A percentile compares a stretch with the other conserved stretches of the same genome.
Conservation (phyloP, 2,797 vertebrate species). For the Prunella strophiata region DNA sequence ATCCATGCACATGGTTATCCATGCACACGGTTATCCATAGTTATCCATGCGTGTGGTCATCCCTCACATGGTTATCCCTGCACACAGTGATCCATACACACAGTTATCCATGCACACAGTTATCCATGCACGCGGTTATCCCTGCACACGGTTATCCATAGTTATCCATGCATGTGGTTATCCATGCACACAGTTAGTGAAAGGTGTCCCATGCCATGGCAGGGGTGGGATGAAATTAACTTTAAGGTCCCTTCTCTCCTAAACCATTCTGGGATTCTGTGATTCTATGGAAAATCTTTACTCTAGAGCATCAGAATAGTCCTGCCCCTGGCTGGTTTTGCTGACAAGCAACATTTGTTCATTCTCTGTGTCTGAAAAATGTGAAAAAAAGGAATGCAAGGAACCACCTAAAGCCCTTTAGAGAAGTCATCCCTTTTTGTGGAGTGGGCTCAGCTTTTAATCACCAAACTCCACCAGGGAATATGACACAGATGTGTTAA, state of each 20-base stretch:
- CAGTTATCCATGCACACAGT: background rate
- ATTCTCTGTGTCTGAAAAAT: background rate
- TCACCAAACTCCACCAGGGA: background rate
- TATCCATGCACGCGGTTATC: background rate
- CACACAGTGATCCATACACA: fast-evolving
- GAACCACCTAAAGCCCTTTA: background rate
- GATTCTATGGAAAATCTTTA: background rate
- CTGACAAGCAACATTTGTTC: background rate
- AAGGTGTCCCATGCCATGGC: background rate
- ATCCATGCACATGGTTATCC: background rate
- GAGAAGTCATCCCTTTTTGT: background rate
- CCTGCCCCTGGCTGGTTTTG: background rate
- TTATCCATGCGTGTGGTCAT: background rate
- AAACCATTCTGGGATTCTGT: background rate
- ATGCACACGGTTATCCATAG: background rate
- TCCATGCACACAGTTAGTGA: background rate
- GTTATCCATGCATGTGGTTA: background rate
- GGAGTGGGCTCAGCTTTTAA: background rate
- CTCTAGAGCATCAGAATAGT: background rate
- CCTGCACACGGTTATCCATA: background rate
- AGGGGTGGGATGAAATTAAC: too few relatives aligned
- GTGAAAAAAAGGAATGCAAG: background rate
- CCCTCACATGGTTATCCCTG: background rate
- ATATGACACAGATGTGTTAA: background rate
- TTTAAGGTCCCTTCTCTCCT: background rate